Conservation (phyloP, 2,797 vertebrate species). For the Danio tinwini region DNA sequence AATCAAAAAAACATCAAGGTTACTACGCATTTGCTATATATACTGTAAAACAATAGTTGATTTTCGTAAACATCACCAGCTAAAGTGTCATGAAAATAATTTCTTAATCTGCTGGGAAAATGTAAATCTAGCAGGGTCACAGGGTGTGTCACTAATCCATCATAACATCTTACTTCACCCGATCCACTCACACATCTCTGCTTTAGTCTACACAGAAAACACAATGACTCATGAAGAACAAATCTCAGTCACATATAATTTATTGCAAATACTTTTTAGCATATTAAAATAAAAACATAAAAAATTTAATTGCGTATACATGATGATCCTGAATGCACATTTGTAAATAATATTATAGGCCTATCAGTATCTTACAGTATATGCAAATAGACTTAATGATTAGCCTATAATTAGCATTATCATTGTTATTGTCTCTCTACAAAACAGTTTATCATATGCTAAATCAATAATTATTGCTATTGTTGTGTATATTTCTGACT, state of each 20-base stretch:
- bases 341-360: not conserved
- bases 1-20: too few species aligned
- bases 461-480: not conserved
- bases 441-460: not conserved
- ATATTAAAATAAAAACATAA: not conserved
- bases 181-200: not conserved
- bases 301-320: not conserved
- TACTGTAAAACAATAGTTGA: too few species aligned
- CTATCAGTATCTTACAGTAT: not conserved
- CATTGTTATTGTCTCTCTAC: not conserved
- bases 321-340: not conserved
- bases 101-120: constrained; percentile 28
- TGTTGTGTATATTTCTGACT: not conserved
- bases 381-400: not conserved
- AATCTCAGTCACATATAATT: not conserved
- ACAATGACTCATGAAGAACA: not conserved
- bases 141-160: not conserved
- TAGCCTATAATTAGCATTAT: not conserved
- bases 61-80: not conserved
- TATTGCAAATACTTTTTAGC: not conserved
- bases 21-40: too few species aligned
- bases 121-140: not conserved
- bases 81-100: not conserved
- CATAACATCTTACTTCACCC: constrained; percentile 4
- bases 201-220: not conserved